These are phyloP conservation scores for Rhaphigaster nebulosa DNA, from an alignment of 2,888 invertebrate species.

Conservation along the genomic window DNA sequence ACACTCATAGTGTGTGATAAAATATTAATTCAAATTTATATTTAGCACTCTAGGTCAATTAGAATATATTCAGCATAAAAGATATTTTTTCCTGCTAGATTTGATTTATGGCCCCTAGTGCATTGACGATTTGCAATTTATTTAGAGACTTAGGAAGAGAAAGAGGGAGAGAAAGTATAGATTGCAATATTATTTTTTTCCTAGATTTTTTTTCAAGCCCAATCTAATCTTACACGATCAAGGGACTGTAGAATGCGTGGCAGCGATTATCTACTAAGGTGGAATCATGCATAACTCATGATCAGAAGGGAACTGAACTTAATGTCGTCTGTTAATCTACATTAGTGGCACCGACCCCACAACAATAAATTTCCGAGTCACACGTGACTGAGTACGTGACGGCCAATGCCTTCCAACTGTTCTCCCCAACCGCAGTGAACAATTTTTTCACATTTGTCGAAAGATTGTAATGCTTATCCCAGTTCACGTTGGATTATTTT, in stretches of 20 bases:
- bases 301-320: conserved; percentile 15
- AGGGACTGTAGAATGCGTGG: background rate
- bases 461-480: background rate
- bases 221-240: background rate
- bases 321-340: conserved; percentile 38
- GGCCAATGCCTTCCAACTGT: background rate
- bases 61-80: no score
- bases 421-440: background rate
- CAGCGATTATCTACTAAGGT: background rate
- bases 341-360: background rate
- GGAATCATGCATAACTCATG: conserved; percentile 11
- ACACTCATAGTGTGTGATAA: no score
- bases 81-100: no score
- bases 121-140: no score
- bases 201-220: background rate
- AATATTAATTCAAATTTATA: no score
- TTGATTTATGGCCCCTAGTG: no score
- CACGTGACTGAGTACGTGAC: conserved; percentile 33
- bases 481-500: background rate
- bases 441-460: conserved; percentile 24
- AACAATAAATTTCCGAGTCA: conserved; percentile 10
- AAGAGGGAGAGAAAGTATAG: no score
- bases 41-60: no score
- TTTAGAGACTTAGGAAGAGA: no score
- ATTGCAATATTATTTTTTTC: no score